Conservation (phyloP, 2,888 invertebrate genomes). For the Aphodius granarius region DNA sequence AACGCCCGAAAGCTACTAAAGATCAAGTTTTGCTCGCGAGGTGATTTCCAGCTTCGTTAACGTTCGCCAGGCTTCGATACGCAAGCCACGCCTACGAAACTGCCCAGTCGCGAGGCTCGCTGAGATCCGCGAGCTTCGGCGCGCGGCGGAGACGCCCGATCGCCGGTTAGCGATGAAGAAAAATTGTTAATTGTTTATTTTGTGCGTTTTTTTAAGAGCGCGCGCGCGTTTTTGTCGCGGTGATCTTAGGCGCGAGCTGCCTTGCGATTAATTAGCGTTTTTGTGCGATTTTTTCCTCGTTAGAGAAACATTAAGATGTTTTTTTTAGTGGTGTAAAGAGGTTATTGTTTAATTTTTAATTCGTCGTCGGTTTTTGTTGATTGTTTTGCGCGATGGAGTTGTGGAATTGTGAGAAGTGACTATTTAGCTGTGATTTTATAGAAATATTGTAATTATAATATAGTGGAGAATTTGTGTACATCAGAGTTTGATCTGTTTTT, state of each 20-base stretch:
- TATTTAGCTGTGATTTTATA: no score
- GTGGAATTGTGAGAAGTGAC: no score
- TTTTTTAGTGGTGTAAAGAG: not conserved
- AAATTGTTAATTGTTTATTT: not conserved
- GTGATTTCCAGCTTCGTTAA: not conserved
- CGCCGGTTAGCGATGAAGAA: not conserved
- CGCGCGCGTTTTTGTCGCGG: not conserved
- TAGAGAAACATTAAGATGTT: not conserved
- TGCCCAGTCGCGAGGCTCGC: not conserved
- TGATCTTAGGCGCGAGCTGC: not conserved
- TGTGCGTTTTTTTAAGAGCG: not conserved
- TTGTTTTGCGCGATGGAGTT: no score
- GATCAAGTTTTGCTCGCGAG: not conserved
- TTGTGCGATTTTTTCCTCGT: not conserved
- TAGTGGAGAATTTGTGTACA: no score
- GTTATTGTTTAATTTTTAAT: not conserved
- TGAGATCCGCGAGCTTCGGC: not conserved
- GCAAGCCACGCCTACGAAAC: not conserved
- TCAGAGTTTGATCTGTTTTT: not conserved
- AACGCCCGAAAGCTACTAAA: not conserved
- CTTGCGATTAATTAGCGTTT: not conserved
- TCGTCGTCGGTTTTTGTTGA: not conserved
- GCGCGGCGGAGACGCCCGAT: not conserved
- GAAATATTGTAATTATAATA: no score
- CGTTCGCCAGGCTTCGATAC: not conserved